phyloP scores from a whole-genome alignment of 37 sponge, comb jelly and placozoan species.

The Lycopodina hypogea region DNA sequence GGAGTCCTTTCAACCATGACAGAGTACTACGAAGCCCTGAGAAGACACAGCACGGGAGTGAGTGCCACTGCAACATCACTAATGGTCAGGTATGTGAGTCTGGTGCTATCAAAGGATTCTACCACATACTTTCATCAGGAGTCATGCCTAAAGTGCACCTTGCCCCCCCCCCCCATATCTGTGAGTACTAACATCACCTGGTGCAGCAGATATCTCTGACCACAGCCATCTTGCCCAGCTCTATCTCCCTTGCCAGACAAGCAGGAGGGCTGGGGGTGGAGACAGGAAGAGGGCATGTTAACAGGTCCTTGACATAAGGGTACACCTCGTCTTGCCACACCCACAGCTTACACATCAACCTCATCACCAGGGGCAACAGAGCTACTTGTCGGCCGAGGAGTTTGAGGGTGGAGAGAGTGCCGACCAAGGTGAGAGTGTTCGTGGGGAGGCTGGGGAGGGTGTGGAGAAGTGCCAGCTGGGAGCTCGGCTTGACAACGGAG shows the following conservation, averaged over 20 bases:
- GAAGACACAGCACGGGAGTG: too few relatives aligned
- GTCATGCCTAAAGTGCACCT: too few relatives aligned
- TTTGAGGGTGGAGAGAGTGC: constrained; percentile 14
- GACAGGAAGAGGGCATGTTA: constrained; percentile 5
- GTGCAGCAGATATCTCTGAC: constrained; percentile 25
- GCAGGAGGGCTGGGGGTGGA: neutral
- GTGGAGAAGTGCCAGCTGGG: constrained; percentile 33
- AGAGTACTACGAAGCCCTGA: too few relatives aligned
- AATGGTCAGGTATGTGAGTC: too few relatives aligned
- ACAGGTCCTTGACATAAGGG: constrained; percentile 15
- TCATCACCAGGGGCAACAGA: constrained; percentile 16
- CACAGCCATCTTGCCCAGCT: neutral
- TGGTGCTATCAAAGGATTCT: too few relatives aligned
- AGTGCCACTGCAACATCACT: too few relatives aligned
- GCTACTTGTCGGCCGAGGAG: constrained; percentile 12
- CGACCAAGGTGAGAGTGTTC: constrained; percentile 1
- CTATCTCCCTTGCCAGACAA: constrained; percentile 1
- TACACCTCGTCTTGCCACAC: constrained; percentile 30
- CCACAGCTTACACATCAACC: constrained; percentile 33
- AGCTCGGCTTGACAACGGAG: neutral
- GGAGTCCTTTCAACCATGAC: too few relatives aligned
- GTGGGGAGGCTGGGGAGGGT: constrained; percentile 45
- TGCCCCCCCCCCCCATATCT: too few relatives aligned
- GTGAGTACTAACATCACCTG: neutral
- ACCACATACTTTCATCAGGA: too few relatives aligned